Evolutionary conservation across 2,888 invertebrate species (phyloP).

Genomic region (Bombylius major): DNA sequence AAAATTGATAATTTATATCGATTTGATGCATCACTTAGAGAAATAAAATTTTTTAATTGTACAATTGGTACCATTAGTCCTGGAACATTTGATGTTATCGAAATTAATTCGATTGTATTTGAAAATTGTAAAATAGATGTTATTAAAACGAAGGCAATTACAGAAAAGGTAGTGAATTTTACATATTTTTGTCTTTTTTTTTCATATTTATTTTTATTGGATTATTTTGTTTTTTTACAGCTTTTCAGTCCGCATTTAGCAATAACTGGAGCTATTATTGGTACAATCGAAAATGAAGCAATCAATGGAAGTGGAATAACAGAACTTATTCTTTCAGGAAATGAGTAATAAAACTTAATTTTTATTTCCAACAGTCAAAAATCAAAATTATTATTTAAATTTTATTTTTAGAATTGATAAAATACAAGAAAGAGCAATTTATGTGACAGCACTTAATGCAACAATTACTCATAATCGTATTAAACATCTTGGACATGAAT

Average conservation of each 20-base stretch:
- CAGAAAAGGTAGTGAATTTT: conserved; percentile 24
- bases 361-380: background rate
- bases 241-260: conserved; percentile 26
- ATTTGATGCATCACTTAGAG: conserved; percentile 28
- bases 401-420: conserved; percentile 23
- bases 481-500: conserved; percentile 23
- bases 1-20: conserved; percentile 24
- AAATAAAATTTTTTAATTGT: conserved; percentile 27
- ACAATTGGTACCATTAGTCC: conserved; percentile 25
- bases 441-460: conserved; percentile 25
- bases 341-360: conserved; percentile 21
- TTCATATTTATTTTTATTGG: background rate
- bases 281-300: conserved; percentile 30
- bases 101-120: conserved; percentile 28
- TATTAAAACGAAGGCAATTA: conserved; percentile 29
- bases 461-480: conserved; percentile 28
- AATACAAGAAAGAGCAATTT: conserved; percentile 29
- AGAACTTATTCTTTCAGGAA: conserved; percentile 25
- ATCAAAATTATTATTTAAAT: background rate
- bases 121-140: conserved; percentile 27
- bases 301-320: conserved; percentile 33
- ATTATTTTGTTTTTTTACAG: conserved; percentile 15
- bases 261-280: conserved; percentile 29
- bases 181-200: background rate
- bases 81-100: conserved; percentile 31